Evolutionary conservation across 2,113 vertebrate species (phyloP), one percentile per base, ranked within the genome.

Genomic region (Xyrauchen texanus): DNA sequence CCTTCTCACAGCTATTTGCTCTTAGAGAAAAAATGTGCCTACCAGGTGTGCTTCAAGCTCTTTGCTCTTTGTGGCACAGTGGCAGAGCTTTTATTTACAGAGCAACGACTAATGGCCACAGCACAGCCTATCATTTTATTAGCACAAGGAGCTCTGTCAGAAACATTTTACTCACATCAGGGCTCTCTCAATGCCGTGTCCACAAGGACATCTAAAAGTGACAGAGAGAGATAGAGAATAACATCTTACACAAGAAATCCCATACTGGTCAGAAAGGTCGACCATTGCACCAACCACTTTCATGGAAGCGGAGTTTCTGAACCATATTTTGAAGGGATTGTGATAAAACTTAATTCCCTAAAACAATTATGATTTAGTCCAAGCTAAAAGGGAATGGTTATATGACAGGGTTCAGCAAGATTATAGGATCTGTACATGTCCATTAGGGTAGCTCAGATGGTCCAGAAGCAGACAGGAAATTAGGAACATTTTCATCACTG

Each of bases 101-200:
- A 44, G 34, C 53, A 77, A 15, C 46, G 34, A 71, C 78, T 77
- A 76, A 80, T 79, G 77, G 44, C 67, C 72, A 34, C 11, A 76
- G 61, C 61, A 71, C 62, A 72, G 47, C 68, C 61, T 76, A 42
- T 63, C 69, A 74, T 80, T 80, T 80, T 66, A 72, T 80, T 80
- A 76, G 68, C 53, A 9, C 67, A 76, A 79, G 78, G 73, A 76
- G 82, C 77, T 80, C 72, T 76, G 71, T 62, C 78, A 66, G 73
- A 77, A 76, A 69, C 46, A 67, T 64, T 67, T 83, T 83, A 62
- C 75, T 71, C 73, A 76, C 67, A 21, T 6, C 62, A 72, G n/a
- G 70, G 64, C 64, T 75, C 65, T 74, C 76, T 68, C 51, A 58
- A 57, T 61, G 44, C 62, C 5, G 13, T 42, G 21, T 76, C 67